Percentiles rank a stretch among this genome's conserved stretches.
phyloP scores from a whole-genome alignment of 2,797 vertebrate species.

The Gallirallus australis region DNA sequence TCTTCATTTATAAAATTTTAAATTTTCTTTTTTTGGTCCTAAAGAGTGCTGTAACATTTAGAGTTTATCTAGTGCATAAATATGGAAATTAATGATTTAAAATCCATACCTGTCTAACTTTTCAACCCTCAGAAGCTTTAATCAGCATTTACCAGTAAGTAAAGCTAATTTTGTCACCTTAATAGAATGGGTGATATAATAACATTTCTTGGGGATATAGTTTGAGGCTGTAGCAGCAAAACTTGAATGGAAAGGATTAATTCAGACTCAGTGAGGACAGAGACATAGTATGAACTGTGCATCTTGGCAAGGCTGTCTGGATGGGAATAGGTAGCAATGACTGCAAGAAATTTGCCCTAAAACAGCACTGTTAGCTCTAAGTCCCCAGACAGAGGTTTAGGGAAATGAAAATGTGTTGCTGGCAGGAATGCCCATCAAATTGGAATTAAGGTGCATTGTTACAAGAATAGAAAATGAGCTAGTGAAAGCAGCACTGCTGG shows the following conservation, averaged over 20 bases:
- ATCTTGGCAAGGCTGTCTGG: slow-evolving; percentile 17
- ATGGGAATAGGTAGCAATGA: not conserved
- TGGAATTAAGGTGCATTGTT: slow-evolving; percentile 41
- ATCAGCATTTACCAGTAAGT: slow-evolving; percentile 7
- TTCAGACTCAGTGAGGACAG: slow-evolving; percentile 1
- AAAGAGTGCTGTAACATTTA: not conserved
- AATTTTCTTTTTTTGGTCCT: not conserved
- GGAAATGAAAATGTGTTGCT: slow-evolving; percentile 56
- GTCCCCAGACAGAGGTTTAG: slow-evolving; percentile 46
- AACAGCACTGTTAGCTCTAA: slow-evolving; percentile 35
- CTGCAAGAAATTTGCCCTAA: slow-evolving; percentile 35
- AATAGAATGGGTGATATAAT: slow-evolving; percentile 2
- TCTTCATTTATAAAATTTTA: not conserved
- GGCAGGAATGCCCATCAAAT: slow-evolving; percentile 9
- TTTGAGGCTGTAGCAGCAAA: slow-evolving; percentile 2
- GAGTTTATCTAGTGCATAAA: not conserved
- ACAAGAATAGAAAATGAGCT: slow-evolving; percentile 31
- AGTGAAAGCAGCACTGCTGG: not conserved
- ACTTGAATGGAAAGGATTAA: slow-evolving; percentile 35
- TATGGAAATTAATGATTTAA: not conserved
- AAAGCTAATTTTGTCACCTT: slow-evolving; percentile 16
- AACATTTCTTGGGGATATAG: not conserved
- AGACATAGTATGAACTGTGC: not conserved
- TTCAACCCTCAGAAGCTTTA: not conserved
- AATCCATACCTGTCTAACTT: not conserved